These are phyloP conservation scores for Bombus breviceps DNA, from an alignment of 1,140 invertebrate genomes.

Conservation along the genomic window DNA sequence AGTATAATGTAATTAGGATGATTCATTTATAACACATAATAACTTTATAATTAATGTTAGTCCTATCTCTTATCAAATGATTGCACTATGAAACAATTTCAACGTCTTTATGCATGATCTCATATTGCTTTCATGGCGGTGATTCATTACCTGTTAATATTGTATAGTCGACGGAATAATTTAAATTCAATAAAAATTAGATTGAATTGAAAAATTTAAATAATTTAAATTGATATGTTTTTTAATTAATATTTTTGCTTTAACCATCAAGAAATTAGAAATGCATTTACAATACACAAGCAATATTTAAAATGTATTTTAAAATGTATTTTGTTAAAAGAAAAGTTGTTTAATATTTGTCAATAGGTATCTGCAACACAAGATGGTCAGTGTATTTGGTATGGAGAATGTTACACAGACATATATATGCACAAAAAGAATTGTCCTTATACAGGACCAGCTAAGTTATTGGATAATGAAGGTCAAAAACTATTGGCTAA, in stretches of 20 bases:
- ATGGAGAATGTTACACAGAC: conserved; percentile 86
- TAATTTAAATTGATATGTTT: not conserved
- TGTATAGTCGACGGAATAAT: conserved; percentile 7
- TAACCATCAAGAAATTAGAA: not conserved
- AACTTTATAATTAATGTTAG: conserved; percentile 9
- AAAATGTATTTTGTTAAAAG: not conserved
- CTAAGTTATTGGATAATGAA: conserved; percentile 83
- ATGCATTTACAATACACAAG: not conserved
- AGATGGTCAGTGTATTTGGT: conserved; percentile 89
- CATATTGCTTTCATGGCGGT: not conserved
- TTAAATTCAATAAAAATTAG: not conserved
- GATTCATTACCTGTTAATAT: conserved; percentile 21
- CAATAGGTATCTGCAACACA: conserved; percentile 71
- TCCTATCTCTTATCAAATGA: not conserved
- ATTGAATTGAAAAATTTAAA: not conserved
- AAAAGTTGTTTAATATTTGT: not conserved
- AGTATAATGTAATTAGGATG: not conserved
- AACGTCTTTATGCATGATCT: not conserved
- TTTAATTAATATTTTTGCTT: not conserved
- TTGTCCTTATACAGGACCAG: conserved; percentile 88
- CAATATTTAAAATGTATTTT: not conserved
- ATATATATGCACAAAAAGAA: conserved; percentile 82
- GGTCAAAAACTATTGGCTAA: conserved; percentile 84
- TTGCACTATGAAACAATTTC: not conserved
- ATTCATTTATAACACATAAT: not conserved